Conservation (phyloP, 2,113 vertebrate species). For the Saguinus midas region DNA sequence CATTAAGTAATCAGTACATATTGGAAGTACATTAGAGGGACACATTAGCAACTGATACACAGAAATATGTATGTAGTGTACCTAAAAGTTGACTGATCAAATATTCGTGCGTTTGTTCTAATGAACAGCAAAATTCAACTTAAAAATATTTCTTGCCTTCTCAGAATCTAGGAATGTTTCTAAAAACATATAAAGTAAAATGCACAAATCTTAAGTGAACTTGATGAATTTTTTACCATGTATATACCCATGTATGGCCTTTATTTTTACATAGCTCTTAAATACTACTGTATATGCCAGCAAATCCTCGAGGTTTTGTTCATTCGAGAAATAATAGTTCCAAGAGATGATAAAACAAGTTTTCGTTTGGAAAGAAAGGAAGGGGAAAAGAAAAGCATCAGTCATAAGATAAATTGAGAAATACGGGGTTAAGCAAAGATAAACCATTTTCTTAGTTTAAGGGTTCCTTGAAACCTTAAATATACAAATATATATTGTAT, state of each 20-base stretch:
- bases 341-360: not conserved
- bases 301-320: not conserved
- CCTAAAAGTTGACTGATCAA: not conserved
- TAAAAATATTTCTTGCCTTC: not conserved
- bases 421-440: not conserved
- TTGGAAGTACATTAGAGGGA: not conserved
- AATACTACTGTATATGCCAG: not conserved
- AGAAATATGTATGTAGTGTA: not conserved
- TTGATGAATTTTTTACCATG: not conserved
- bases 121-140: slow-evolving; percentile 18
- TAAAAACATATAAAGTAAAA: slow-evolving; percentile 9
- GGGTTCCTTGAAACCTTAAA: not conserved
- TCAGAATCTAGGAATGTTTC: slow-evolving; percentile 5
- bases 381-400: not conserved
- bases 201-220: not conserved
- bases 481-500: slow-evolving; percentile 8
- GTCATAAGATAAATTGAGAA: slow-evolving; percentile 10
- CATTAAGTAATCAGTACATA: not conserved
- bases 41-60: not conserved
- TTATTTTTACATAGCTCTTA: slow-evolving; percentile 17
- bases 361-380: slow-evolving; percentile 6
- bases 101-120: slow-evolving; percentile 12
- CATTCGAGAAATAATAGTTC: slow-evolving; percentile 24
- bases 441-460: not conserved
- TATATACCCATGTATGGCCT: not conserved